Conservation (phyloP, 2,888 invertebrate genomes). For the Yponomeuta malinellus region DNA sequence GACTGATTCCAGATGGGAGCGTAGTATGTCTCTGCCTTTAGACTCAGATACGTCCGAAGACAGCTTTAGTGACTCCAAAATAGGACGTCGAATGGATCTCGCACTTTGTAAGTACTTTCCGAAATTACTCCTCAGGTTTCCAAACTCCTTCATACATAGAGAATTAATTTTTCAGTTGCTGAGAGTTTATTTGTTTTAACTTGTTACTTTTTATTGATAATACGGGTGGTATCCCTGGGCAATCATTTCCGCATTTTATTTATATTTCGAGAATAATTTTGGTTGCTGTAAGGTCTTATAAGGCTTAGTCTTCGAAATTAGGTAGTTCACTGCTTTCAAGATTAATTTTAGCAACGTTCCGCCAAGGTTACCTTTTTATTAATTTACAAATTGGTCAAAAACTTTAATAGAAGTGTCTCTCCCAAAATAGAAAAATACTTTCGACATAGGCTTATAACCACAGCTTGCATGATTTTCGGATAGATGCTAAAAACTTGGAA, state of each 20-base stretch:
- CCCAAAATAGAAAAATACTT: too few species aligned
- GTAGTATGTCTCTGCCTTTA: constrained; percentile 82
- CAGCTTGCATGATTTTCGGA: too few species aligned
- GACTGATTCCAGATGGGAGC: constrained; percentile 75
- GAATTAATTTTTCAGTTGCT: constrained; percentile 68
- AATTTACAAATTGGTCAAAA: too few species aligned
- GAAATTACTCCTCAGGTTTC: constrained; percentile 25
- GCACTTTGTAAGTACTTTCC: constrained; percentile 84
- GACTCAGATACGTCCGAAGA: constrained; percentile 66
- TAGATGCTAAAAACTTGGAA: too few species aligned
- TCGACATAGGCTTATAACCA: too few species aligned
- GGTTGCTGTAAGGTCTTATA: constrained; percentile 29
- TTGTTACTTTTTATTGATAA: constrained; percentile 18
- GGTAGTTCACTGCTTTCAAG: too few species aligned
- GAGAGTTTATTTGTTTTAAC: constrained; percentile 58
- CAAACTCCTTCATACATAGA: constrained; percentile 38
- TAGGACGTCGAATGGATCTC: constrained; percentile 86
- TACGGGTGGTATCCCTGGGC: neutral
- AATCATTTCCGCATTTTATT: constrained; percentile 35
- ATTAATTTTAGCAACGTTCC: too few species aligned
- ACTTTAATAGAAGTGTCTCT: too few species aligned
- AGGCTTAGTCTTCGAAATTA: constrained; percentile 23
- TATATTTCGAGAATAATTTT: constrained; percentile 33
- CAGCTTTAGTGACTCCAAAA: constrained; percentile 60
- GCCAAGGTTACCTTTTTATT: too few species aligned